Percentiles rank a stretch among this genome's conserved stretches.
Evolutionary conservation across 2,888 invertebrate species (phyloP).

Genomic region (Aporophyla lueneburgensis): DNA sequence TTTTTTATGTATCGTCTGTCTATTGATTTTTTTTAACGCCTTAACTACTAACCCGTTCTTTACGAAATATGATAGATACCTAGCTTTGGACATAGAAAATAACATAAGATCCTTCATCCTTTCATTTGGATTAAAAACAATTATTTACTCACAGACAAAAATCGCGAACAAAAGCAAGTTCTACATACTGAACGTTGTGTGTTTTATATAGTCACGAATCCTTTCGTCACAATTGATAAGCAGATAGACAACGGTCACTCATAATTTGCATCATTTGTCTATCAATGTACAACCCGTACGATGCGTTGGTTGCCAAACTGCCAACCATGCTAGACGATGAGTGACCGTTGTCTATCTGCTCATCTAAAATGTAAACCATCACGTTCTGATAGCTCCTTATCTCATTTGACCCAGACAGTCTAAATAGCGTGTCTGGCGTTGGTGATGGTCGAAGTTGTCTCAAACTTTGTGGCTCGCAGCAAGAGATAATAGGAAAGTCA

Average conservation of each 20-base stretch:
- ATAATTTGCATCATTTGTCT: too few relatives aligned
- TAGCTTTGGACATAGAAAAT: not conserved
- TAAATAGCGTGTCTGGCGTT: not conserved
- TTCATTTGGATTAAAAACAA: not conserved
- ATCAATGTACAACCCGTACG: too few relatives aligned
- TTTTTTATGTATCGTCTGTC: not conserved
- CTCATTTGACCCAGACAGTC: conserved; percentile 36
- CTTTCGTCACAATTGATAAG: conserved; percentile 36
- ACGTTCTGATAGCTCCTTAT: conserved; percentile 16
- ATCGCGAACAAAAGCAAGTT: not conserved
- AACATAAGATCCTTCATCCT: not conserved
- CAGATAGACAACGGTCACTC: conserved; percentile 25
- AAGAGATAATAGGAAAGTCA: conserved; percentile 10
- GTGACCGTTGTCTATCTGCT: too few relatives aligned
- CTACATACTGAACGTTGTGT: not conserved
- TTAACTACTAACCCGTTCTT: not conserved
- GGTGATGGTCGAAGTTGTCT: not conserved
- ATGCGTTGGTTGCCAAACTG: too few relatives aligned
- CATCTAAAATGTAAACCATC: conserved; percentile 24
- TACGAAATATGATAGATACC: not conserved
- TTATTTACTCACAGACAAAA: not conserved
- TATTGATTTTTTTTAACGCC: not conserved
- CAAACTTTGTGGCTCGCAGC: conserved; percentile 13
- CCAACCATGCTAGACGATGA: too few relatives aligned
- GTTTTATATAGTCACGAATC: conserved; percentile 14